These are phyloP conservation scores for Neostethus bicornis DNA, from an alignment of 2,797 vertebrate species.

Conservation along the genomic window DNA sequence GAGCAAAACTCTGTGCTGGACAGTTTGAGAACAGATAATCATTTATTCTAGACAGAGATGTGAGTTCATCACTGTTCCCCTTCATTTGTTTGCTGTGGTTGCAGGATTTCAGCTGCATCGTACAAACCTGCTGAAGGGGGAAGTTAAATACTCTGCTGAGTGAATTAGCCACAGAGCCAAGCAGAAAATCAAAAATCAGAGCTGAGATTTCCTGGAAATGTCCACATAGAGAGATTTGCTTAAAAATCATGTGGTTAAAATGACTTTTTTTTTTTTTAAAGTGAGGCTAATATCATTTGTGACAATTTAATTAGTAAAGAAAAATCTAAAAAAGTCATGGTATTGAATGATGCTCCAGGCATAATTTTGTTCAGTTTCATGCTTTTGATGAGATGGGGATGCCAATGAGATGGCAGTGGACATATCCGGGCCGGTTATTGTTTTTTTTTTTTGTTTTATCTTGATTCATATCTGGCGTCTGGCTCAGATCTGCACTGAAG, in stretches of 20 bases:
- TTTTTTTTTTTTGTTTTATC: constrained; percentile 30
- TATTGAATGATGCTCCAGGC: constrained; percentile 14
- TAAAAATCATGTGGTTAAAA: constrained; percentile 19
- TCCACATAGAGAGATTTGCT: constrained; percentile 12
- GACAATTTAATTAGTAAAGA: constrained; percentile 3
- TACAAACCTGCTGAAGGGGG: constrained; percentile 38
- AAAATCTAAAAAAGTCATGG: constrained; percentile 8
- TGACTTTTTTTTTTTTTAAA: too few species aligned
- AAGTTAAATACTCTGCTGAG: constrained; percentile 30
- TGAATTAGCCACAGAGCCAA: constrained; percentile 25
- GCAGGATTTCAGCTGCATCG: constrained; percentile 65
- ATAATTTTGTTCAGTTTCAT: constrained; percentile 9
- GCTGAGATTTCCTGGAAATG: constrained; percentile 19
- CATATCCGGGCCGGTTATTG: constrained; percentile 59
- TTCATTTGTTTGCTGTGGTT: constrained; percentile 59
- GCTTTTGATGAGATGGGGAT: constrained; percentile 23
- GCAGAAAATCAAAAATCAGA: constrained; percentile 16
- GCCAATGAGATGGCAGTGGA: constrained; percentile 31
- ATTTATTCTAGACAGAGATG: constrained; percentile 36
- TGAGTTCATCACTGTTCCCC: constrained; percentile 49
- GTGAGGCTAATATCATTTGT: neutral
- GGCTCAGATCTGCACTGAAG: constrained; percentile 26
- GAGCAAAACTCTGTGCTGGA: constrained; percentile 5
- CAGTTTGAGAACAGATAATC: constrained; percentile 9
- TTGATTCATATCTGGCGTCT: constrained; percentile 31